Base-by-base conservation (phyloP, 2,888 invertebrate genomes). In the Plebejus anna region DNA sequence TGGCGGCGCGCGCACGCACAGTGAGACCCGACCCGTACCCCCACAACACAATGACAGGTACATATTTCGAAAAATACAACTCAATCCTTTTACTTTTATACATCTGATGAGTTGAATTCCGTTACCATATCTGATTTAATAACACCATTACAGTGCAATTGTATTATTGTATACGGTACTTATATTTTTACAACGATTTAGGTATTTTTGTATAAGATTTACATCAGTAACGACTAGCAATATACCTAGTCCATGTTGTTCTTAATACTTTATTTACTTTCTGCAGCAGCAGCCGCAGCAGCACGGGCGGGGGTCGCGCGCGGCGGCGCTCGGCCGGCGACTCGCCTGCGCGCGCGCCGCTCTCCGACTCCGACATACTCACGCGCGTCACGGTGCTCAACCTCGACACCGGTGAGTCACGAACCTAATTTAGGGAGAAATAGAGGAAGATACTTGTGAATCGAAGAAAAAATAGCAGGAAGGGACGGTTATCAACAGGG, bases 351-450 rank as follows among this genome's bases (percentile, higher is more conserved):
- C 97, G 61, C 95, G 98, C 82, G 97, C 98, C 75, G 97, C 95
- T 98, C 77, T 96, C 97, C 9, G 98, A 98, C 92, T 96, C 97
- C 94, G 98, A 99, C 95, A 99, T 99, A 82, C 94, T 99, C 79
- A 98, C 98, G 89, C 97, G 98, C 94, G 97, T 98, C 85, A 97
- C 97, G 80, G 97, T 97, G 75, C 95, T 97, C 85, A 97, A 97
- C 90, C 91, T 97, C 78, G 97, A 97, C 87, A 97, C 97, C 7
- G 95, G 93, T 93, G 79, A 76, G 76, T 78, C 9, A 66, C 61
- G 3, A 5, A 28, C 32, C 28, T 9, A 11, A 22, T 28, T 61
- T 22, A 6, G 1, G 2, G 57, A 57, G 57, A 57, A 57, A 5
- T n/a, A 6, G 2, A 57, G n/a, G 57, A 57, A 6, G n/a, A 6